Conservation (phyloP, 2,113 vertebrate genomes). For the Catharus bicknelli region DNA sequence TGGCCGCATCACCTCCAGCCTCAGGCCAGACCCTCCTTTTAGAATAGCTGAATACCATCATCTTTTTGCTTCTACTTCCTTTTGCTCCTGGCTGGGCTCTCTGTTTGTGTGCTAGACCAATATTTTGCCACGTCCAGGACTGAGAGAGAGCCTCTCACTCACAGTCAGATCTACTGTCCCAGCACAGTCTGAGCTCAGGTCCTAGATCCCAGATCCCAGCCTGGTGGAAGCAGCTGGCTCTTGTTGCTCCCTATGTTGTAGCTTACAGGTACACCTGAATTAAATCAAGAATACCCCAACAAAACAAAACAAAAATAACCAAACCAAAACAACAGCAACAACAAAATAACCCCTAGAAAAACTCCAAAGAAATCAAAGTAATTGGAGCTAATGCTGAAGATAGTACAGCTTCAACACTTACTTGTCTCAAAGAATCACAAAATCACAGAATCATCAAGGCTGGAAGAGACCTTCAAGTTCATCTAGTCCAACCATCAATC, state of each 20-base stretch:
- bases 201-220: no score
- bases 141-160: background rate
- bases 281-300: background rate
- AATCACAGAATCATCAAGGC: background rate
- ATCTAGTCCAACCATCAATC: background rate
- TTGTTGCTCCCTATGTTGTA: background rate
- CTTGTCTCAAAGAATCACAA: background rate
- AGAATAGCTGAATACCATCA: background rate
- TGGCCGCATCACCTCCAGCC: background rate
- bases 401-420: background rate
- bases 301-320: background rate
- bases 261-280: background rate
- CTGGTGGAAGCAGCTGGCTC: background rate
- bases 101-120: background rate
- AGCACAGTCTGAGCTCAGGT: background rate
- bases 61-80: background rate
- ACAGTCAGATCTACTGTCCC: background rate
- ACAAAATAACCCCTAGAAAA: background rate
- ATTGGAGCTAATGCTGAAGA: background rate
- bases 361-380: background rate
- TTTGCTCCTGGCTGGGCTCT: background rate
- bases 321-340: background rate
- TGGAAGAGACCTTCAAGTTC: background rate
- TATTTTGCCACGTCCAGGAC: background rate
- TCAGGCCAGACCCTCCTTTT: background rate